Percentiles rank a stretch among this genome's conserved stretches.
These are phyloP conservation scores for Hemistola chrysoprasaria DNA, from an alignment of 2,888 invertebrate species.

Conservation along the genomic window DNA sequence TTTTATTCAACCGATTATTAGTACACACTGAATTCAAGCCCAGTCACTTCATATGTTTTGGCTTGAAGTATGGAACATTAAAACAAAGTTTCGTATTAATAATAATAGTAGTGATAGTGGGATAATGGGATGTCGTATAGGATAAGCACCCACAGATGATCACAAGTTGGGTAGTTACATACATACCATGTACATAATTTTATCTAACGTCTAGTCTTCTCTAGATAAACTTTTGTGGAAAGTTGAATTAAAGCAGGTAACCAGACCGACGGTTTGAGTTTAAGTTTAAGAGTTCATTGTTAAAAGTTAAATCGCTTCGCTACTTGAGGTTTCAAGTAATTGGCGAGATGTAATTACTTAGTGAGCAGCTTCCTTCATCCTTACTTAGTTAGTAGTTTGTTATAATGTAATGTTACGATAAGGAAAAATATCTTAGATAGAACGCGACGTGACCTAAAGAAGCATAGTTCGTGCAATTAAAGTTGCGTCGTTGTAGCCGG, in stretches of 20 bases:
- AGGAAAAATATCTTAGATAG: too few species aligned
- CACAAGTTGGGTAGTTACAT: too few species aligned
- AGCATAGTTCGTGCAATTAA: slow-evolving; percentile 25
- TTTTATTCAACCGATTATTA: too few species aligned
- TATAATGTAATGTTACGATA: not conserved
- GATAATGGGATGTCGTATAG: too few species aligned
- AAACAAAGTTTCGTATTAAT: too few species aligned
- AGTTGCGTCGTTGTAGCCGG: slow-evolving; percentile 34
- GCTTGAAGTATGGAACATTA: too few species aligned
- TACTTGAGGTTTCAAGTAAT: slow-evolving; percentile 45
- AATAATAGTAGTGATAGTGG: too few species aligned
- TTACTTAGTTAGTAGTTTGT: slow-evolving; percentile 4
- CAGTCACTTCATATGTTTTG: too few species aligned
- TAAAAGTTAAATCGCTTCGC: slow-evolving; percentile 57
- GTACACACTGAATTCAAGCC: too few species aligned
- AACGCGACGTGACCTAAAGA: too few species aligned
- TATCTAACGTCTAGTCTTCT: slow-evolving; percentile 1
- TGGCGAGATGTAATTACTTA: slow-evolving; percentile 51
- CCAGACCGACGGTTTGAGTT: slow-evolving; percentile 31
- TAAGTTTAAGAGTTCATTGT: slow-evolving; percentile 44
- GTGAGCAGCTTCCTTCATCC: slow-evolving; percentile 31
- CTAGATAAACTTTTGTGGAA: slow-evolving; percentile 31
- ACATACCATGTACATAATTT: too few species aligned
- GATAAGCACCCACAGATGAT: too few species aligned
- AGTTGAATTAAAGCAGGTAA: slow-evolving; percentile 34